Percentiles rank a stretch among this genome's conserved stretches.
These are phyloP conservation scores for Rhyacophila brunnea DNA, from an alignment of 1,140 invertebrate species.

Conservation along the genomic window DNA sequence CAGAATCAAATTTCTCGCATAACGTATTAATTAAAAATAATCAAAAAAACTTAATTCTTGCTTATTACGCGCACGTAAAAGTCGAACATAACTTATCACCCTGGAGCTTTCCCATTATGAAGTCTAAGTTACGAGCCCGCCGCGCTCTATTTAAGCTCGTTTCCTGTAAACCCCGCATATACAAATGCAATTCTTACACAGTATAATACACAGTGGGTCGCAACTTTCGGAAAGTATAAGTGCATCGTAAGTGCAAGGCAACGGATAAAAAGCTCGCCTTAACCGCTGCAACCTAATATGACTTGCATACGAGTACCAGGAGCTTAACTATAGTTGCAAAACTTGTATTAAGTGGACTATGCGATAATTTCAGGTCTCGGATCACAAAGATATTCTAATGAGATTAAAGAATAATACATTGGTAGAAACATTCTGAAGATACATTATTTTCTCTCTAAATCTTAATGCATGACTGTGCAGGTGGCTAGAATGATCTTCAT, in stretches of 20 bases:
- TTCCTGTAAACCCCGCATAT: constrained; percentile 4
- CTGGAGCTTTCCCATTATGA: constrained; percentile 5
- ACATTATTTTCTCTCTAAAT: too few relatives aligned
- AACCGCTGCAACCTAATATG: constrained; percentile 20
- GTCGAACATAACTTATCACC: not conserved
- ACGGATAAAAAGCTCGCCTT: constrained; percentile 31
- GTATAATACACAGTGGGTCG: not conserved
- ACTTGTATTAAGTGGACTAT: constrained; percentile 21
- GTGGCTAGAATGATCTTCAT: too few relatives aligned
- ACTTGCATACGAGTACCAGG: constrained; percentile 12
- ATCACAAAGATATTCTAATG: constrained; percentile 1
- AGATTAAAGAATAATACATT: too few relatives aligned
- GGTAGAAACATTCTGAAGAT: too few relatives aligned
- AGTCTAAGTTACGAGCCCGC: constrained; percentile 1
- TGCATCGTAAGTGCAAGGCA: constrained; percentile 17
- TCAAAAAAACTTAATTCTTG: too few relatives aligned
- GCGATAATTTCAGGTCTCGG: constrained; percentile 26
- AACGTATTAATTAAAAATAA: too few relatives aligned
- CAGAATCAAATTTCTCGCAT: too few relatives aligned
- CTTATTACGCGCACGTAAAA: too few relatives aligned
- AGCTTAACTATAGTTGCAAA: constrained; percentile 17
- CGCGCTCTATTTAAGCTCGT: constrained; percentile 9
- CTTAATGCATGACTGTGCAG: too few relatives aligned
- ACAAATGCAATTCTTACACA: constrained; percentile 13
- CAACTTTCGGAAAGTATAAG: not conserved